A percentile compares a stretch with the other conserved stretches of the same genome.
Evolutionary conservation across 2,888 invertebrate species (phyloP).

Genomic region (Molanna angustata): DNA sequence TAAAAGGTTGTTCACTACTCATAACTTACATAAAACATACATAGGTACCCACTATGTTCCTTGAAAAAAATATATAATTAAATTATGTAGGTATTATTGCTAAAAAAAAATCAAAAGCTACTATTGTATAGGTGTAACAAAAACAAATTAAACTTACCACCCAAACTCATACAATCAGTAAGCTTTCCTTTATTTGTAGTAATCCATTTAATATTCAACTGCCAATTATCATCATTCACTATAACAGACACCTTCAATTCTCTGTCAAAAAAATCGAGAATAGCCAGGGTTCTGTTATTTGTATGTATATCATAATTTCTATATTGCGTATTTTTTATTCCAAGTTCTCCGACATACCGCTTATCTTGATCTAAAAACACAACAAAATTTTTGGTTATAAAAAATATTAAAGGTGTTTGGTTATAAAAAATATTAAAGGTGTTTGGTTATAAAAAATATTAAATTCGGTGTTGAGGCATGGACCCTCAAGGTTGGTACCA

Average conservation of each 20-base stretch:
- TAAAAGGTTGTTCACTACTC: too few species aligned
- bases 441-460: too few species aligned
- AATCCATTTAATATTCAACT: conserved; percentile 18
- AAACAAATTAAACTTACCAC: conserved; percentile 32
- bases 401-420: too few species aligned
- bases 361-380: background rate
- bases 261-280: conserved; percentile 10
- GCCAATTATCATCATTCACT: conserved; percentile 1
- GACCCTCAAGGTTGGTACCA: too few species aligned
- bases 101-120: background rate
- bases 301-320: background rate
- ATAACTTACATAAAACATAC: too few species aligned
- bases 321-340: background rate
- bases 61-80: background rate
- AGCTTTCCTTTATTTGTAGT: conserved; percentile 36
- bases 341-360: conserved; percentile 6
- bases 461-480: too few species aligned
- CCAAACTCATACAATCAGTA: conserved; percentile 53
- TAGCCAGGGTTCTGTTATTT: conserved; percentile 14
- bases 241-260: conserved; percentile 12
- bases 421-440: too few species aligned
- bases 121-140: background rate
- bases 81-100: background rate
- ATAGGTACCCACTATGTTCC: too few species aligned
- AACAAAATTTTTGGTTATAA: too few species aligned